Evolutionary conservation across 1,140 invertebrate genomes (phyloP), one percentile per base, ranked within the genome.

Genomic region (Ephestia elutella): DNA sequence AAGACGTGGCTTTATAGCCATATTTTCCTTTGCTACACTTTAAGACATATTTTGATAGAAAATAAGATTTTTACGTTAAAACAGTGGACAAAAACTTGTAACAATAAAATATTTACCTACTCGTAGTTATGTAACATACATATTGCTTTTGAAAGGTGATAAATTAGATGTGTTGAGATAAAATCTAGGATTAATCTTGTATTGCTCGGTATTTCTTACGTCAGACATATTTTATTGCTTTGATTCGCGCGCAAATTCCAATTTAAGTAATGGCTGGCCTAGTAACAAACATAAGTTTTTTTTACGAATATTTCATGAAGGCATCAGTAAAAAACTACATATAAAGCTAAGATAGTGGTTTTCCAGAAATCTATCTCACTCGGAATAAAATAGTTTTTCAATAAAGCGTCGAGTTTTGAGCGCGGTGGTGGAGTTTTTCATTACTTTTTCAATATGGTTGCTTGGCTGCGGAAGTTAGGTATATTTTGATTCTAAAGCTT

Each of bases 361-460:
- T 53, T 53, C 5, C 21, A 53, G 50, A 53, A 53, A 25, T 53
- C 15, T 53, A 25, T 53, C 50, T 53, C 8, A 15, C 10, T 53
- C 11, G 18, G 21, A 53, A 25, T 53, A 25, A 53, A 25, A 53
- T 53, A 53, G 50, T 53, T 53, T 53, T 53, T 53, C 50, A 53
- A 53, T 53, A 53, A 53, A 53, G 50, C 21, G 38, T 44, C 38
- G 18, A 53, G 50, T 53, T 53, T 53, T 53, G 50, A 53, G n/a
- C 50, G 18, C 17, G 5, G 50, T 53, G 19, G 50, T 9, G 50
- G 50, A 53, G 18, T 53, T 53, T 53, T 53, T 53, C 50, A 53
- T 53, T 53, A 53, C 50, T 53, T 53, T 53, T 53, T 25, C 50
- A 53, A 53, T 53, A 53, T 53, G 20, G 50, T 17, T 13, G 50